These are phyloP conservation scores for Lutjanus argentimaculatus DNA, from an alignment of 2,797 vertebrate species.

Conservation along the genomic window DNA sequence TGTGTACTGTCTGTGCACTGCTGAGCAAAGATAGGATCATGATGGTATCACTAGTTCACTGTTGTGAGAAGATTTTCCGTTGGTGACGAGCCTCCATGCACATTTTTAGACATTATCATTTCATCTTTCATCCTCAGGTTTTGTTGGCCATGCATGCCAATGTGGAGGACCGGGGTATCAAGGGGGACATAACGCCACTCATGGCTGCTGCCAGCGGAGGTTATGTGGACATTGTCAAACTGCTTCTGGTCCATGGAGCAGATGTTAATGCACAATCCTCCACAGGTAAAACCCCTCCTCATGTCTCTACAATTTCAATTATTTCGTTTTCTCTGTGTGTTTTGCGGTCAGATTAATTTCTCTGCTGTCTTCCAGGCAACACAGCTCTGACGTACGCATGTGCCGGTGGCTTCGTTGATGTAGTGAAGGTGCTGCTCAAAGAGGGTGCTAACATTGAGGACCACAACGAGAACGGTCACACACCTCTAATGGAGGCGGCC, in stretches of 20 bases:
- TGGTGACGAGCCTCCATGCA: neutral
- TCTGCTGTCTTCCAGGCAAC: constrained; percentile 87
- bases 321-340: neutral
- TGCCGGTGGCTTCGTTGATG: constrained; percentile 98
- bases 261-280: constrained; percentile 98
- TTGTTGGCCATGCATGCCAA: constrained; percentile 98
- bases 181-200: constrained; percentile 97
- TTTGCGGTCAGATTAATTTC: constrained; percentile 3
- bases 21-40: neutral
- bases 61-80: neutral
- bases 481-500: constrained; percentile 98
- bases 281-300: constrained; percentile 87
- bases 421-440: constrained; percentile 98
- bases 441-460: constrained; percentile 99
- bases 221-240: constrained; percentile 97
- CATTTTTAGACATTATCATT: neutral
- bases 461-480: constrained; percentile 99
- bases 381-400: constrained; percentile 98
- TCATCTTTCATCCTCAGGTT: constrained; percentile 84
- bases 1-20: neutral
- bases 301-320: neutral
- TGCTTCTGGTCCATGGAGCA: constrained; percentile 96
- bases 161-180: constrained; percentile 98
- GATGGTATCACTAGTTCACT: neutral
- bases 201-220: constrained; percentile 99